These are phyloP conservation scores for Micronycteris hirsuta DNA, from an alignment of 2,113 vertebrate genomes.

Conservation along the genomic window DNA sequence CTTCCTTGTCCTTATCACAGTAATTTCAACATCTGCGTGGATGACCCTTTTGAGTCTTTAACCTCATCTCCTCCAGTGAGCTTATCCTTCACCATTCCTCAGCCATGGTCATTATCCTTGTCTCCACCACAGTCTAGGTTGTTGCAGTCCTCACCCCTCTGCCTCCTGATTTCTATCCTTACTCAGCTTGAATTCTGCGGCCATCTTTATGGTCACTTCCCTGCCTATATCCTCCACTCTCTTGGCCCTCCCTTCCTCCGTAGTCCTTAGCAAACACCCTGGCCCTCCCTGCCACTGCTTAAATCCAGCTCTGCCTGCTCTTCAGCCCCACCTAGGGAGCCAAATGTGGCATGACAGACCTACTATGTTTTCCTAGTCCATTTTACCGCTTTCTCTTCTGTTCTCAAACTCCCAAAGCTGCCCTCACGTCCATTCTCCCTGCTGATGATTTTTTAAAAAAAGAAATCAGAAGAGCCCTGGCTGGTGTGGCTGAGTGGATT, in stretches of 20 bases:
- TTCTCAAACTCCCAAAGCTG: not conserved
- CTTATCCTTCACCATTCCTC: not conserved
- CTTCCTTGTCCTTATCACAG: not conserved
- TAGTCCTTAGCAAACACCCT: not conserved
- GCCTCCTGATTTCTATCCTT: not conserved
- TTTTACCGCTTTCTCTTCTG: not conserved
- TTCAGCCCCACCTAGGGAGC: not conserved
- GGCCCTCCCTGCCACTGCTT: not conserved
- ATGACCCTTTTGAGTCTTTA: not conserved
- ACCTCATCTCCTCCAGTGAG: too few relatives aligned
- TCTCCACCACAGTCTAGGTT: not conserved
- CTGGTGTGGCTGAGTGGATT: too few relatives aligned
- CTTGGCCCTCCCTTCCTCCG: not conserved
- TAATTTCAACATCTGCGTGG: not conserved
- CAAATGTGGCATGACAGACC: too few relatives aligned
- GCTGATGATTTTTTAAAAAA: not conserved
- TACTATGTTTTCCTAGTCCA: not conserved
- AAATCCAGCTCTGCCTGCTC: not conserved
- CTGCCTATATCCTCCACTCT: not conserved
- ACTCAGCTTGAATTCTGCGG: not conserved
- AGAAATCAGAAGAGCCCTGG: not conserved
- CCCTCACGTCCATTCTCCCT: not conserved
- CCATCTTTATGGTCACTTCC: not conserved
- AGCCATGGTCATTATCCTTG: not conserved
- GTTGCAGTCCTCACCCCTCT: not conserved